These are phyloP conservation scores for Drosophila navojoa DNA, from an alignment of 1,140 invertebrate genomes.

Conservation along the genomic window DNA sequence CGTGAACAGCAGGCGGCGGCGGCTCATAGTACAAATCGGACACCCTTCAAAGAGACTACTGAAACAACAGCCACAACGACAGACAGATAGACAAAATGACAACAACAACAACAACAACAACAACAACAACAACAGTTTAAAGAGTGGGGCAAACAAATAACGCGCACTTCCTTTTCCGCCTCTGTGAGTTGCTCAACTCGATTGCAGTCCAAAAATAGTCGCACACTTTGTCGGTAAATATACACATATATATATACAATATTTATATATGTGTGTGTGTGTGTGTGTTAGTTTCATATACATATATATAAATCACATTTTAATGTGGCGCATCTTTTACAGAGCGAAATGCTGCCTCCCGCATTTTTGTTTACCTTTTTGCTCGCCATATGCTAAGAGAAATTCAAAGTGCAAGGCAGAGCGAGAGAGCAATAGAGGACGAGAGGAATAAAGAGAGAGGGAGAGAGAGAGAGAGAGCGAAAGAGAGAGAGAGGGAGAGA, in stretches of 20 bases:
- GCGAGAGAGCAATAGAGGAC: not conserved
- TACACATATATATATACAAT: not conserved
- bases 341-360: constrained; percentile 23
- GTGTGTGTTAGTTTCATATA: not conserved
- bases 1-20: constrained; percentile 16
- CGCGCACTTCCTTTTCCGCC: constrained; percentile 63
- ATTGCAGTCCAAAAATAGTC: constrained; percentile 61
- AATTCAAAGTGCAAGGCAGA: not conserved
- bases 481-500: constrained; percentile 13
- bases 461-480: not conserved
- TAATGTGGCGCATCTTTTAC: constrained; percentile 61
- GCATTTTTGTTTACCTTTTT: constrained; percentile 50
- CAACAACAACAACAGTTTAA: constrained; percentile 4
- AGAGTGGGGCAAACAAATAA: constrained; percentile 50
- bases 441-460: not conserved
- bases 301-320: constrained; percentile 59
- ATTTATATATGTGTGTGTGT: no score
- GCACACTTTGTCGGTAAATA: constrained; percentile 13
- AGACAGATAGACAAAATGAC: constrained; percentile 1
- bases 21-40: constrained; percentile 15
- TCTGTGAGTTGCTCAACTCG: constrained; percentile 10
- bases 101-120: constrained; percentile 2
- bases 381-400: constrained; percentile 30
- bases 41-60: constrained; percentile 18
- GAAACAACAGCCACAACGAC: constrained; percentile 7